Evolutionary conservation across 2,797 vertebrate species (phyloP).

Genomic region (Hybognathus amarus): DNA sequence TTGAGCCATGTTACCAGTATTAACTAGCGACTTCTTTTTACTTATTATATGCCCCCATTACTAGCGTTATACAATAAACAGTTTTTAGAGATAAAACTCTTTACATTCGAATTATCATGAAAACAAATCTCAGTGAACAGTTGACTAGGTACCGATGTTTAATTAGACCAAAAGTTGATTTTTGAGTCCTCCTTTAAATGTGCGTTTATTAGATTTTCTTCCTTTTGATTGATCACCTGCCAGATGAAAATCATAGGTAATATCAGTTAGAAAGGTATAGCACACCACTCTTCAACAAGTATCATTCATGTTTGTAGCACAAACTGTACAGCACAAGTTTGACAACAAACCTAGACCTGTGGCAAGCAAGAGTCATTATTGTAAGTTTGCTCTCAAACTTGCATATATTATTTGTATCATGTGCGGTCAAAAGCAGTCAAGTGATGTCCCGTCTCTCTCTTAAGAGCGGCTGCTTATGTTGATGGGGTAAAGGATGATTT

Average conservation of each 20-base stretch:
- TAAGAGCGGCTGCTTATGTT: conserved; percentile 50
- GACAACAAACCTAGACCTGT: not conserved
- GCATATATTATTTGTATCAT: conserved; percentile 31
- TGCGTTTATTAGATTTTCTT: not conserved
- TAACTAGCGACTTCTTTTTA: no score
- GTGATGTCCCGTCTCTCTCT: conserved; percentile 30
- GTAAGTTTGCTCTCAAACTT: conserved; percentile 6
- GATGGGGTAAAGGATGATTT: conserved; percentile 59
- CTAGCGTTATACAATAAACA: no score
- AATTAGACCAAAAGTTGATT: no score
- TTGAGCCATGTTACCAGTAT: no score
- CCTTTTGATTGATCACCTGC: not conserved
- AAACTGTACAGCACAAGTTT: not conserved
- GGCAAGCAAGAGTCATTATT: not conserved
- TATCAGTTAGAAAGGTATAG: not conserved
- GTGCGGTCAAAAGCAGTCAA: not conserved
- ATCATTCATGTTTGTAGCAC: not conserved
- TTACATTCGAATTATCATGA: no score
- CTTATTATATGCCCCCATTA: no score
- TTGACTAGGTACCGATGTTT: no score
- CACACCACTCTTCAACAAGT: not conserved
- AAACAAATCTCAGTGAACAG: no score
- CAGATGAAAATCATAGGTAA: not conserved
- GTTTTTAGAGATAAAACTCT: no score
- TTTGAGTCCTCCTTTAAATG: not conserved